Conservation (phyloP, 1,140 invertebrate genomes). For the Drosophila parvula region DNA sequence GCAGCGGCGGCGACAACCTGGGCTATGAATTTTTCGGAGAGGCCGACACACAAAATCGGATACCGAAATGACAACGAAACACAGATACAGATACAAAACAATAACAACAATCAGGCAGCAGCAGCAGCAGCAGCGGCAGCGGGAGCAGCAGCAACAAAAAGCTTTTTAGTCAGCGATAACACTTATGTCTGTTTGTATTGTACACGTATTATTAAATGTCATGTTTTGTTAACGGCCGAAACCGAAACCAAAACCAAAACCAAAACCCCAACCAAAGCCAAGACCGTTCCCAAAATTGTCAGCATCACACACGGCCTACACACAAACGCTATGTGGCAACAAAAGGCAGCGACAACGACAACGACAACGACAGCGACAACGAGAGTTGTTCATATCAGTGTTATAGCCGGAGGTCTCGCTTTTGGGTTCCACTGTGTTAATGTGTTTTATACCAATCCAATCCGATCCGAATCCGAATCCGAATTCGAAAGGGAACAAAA, state of each 20-base stretch:
- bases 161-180: conserved; percentile 81
- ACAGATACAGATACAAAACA: conserved; percentile 54
- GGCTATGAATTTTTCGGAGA: conserved; percentile 41
- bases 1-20: conserved; percentile 9
- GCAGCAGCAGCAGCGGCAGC: not conserved
- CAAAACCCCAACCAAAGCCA: conserved; percentile 30
- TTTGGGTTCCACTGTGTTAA: conserved; percentile 71
- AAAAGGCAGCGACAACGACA: conserved; percentile 31
- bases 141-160: conserved; percentile 74
- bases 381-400: conserved; percentile 63
- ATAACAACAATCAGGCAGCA: conserved; percentile 52
- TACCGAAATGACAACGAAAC: conserved; percentile 66
- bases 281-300: conserved; percentile 78
- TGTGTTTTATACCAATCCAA: conserved; percentile 63
- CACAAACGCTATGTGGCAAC: conserved; percentile 40
- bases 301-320: conserved; percentile 57
- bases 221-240: conserved; percentile 80
- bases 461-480: conserved; percentile 25
- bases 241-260: conserved; percentile 42
- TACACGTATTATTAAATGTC: conserved; percentile 81
- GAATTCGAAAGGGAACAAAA: conserved; percentile 42
- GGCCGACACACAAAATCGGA: conserved; percentile 54
- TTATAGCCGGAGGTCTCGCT: conserved; percentile 60
- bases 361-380: conserved; percentile 61
- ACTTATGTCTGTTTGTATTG: conserved; percentile 77